phyloP scores from a whole-genome alignment of 2,797 vertebrate species.

The Tadarida brasiliensis region DNA sequence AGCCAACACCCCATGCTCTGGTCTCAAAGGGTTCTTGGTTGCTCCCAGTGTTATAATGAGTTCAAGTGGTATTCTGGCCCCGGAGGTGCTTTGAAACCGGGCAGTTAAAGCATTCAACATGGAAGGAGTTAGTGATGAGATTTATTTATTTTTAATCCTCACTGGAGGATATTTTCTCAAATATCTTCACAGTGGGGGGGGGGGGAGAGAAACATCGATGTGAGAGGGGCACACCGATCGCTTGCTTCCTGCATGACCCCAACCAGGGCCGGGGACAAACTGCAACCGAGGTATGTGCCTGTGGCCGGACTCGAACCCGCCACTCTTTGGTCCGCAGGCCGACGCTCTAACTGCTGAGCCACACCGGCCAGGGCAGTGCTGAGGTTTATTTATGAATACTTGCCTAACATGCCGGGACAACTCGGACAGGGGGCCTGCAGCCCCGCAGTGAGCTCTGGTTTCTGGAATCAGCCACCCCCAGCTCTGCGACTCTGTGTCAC shows the following conservation, averaged over 20 bases:
- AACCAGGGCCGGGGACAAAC: too few relatives aligned
- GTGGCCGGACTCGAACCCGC: too few relatives aligned
- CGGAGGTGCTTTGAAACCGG: background rate
- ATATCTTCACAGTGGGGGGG: too few relatives aligned
- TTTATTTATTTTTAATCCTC: background rate
- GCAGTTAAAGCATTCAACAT: background rate
- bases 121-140: background rate
- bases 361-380: too few relatives aligned
- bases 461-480: background rate
- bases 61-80: background rate
- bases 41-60: background rate
- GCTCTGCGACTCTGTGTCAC: background rate
- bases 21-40: background rate
- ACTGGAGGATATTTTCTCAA: too few relatives aligned
- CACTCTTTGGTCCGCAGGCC: too few relatives aligned
- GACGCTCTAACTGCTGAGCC: too few relatives aligned
- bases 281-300: too few relatives aligned
- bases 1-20: background rate
- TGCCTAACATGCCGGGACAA: accelerated
- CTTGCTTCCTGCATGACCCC: too few relatives aligned
- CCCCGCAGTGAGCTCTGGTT: background rate
- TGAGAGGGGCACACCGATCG: too few relatives aligned
- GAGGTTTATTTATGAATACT: background rate
- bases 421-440: background rate
- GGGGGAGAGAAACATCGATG: too few relatives aligned